Conservation (phyloP, 2,113 vertebrate species). For the Seriola quinqueradiata region DNA sequence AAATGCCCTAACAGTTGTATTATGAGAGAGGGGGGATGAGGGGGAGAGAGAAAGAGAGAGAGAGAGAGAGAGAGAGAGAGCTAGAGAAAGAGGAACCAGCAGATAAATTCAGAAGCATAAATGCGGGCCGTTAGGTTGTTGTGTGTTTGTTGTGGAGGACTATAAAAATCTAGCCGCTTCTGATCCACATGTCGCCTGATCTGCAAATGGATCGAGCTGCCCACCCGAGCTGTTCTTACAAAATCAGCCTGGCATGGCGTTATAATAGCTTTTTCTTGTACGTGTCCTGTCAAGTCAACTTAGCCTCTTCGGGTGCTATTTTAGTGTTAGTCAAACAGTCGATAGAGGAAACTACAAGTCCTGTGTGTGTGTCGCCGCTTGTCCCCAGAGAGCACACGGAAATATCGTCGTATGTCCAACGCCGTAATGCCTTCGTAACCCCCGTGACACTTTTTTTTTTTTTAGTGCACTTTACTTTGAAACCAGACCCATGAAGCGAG, state of each 20-base stretch:
- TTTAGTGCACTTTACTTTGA: conserved; percentile 49
- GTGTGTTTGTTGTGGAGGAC: conserved; percentile 48
- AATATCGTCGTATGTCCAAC: conserved; percentile 30
- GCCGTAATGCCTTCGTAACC: conserved; percentile 24
- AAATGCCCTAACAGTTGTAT: conserved; percentile 23
- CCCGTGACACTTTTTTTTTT: conserved; percentile 1
- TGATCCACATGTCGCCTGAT: conserved; percentile 61
- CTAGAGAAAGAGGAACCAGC: conserved; percentile 12
- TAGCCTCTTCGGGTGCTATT: conserved; percentile 73
- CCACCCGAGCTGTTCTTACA: conserved; percentile 62
- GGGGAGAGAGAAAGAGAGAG: conserved; percentile 21
- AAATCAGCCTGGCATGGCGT: conserved; percentile 66
- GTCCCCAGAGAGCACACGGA: conserved; percentile 50
- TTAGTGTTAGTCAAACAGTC: conserved; percentile 65
- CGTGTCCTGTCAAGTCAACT: conserved; percentile 81
- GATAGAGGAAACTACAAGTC: conserved; percentile 56
- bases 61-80: conserved; percentile 17
- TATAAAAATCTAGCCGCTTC: conserved; percentile 51
- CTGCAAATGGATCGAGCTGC: conserved; percentile 75
- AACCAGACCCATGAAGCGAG: conserved; percentile 38
- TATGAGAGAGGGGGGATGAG: conserved; percentile 19
- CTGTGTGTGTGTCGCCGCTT: conserved; percentile 40
- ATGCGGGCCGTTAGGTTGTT: conserved; percentile 48
- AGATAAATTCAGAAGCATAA: conserved; percentile 29
- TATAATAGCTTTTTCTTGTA: conserved; percentile 82